Conservation (phyloP, 2,888 invertebrate genomes). For the Stenchaetothrips biformis region DNA sequence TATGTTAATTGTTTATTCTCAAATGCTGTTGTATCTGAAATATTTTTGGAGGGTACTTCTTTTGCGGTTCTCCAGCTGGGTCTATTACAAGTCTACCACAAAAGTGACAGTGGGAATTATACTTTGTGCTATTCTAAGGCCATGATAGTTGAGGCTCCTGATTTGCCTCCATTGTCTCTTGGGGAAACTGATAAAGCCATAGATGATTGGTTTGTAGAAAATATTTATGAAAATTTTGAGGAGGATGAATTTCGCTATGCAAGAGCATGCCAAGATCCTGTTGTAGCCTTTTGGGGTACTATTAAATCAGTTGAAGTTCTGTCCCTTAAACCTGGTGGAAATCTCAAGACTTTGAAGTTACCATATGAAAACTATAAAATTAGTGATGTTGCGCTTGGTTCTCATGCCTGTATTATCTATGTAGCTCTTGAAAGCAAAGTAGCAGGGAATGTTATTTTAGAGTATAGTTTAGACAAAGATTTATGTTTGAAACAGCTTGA, state of each 20-base stretch:
- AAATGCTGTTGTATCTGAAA: slow-evolving; percentile 3
- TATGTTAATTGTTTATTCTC: not conserved
- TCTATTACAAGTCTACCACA: not conserved
- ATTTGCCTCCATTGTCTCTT: not conserved
- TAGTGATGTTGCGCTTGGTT: slow-evolving; percentile 1
- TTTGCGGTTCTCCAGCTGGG: not conserved
- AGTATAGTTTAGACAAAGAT: not conserved
- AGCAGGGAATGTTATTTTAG: not conserved
- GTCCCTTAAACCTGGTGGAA: not conserved
- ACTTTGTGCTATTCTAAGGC: not conserved
- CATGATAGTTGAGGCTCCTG: not conserved
- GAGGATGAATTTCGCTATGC: slow-evolving; percentile 13
- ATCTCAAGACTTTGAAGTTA: not conserved
- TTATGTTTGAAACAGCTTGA: not conserved
- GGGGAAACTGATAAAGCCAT: not conserved
- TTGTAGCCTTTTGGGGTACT: slow-evolving; percentile 12
- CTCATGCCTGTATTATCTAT: not conserved
- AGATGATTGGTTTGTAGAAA: slow-evolving; percentile 15
- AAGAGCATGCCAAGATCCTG: not conserved
- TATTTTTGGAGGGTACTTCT: slow-evolving; percentile 1
- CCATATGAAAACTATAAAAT: not conserved
- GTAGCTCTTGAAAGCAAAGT: not conserved
- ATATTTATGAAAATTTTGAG: not conserved
- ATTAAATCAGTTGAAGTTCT: not conserved
- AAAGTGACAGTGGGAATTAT: not conserved